A percentile compares a stretch with the other conserved stretches of the same genome.
Evolutionary conservation across 2,888 invertebrate genomes (phyloP).

Genomic region (Drosophila meridionalis): DNA sequence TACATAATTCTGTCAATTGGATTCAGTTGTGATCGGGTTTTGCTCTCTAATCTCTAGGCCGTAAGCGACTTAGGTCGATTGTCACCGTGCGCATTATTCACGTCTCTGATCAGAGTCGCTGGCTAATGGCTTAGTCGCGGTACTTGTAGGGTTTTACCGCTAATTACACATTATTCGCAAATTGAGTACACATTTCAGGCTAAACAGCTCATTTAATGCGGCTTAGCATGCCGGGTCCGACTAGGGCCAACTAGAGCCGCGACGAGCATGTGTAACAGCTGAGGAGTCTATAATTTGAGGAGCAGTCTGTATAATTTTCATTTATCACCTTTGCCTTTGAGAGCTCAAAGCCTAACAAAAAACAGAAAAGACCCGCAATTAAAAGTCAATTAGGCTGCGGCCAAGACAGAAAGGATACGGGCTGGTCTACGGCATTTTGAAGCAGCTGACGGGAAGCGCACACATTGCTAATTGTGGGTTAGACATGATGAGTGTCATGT

Average conservation of each 20-base stretch:
- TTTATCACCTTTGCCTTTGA: slow-evolving; percentile 52
- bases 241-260: slow-evolving; percentile 32
- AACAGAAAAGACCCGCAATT: slow-evolving; percentile 63
- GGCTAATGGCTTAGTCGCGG: slow-evolving; percentile 16
- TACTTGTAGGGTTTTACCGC: slow-evolving; percentile 73
- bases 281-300: slow-evolving; percentile 40
- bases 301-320: slow-evolving; percentile 49
- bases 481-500: slow-evolving; percentile 55
- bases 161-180: slow-evolving; percentile 78
- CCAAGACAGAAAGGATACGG: slow-evolving; percentile 53
- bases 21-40: neutral
- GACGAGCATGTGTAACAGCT: slow-evolving; percentile 30
- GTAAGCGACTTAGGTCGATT: slow-evolving; percentile 40
- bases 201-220: slow-evolving; percentile 37
- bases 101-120: slow-evolving; percentile 24
- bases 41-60: slow-evolving; percentile 4
- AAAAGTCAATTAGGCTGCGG: slow-evolving; percentile 70
- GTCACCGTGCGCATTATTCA: slow-evolving; percentile 44
- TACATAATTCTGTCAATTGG: neutral
- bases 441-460: slow-evolving; percentile 69
- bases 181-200: slow-evolving; percentile 55
- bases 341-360: slow-evolving; percentile 7
- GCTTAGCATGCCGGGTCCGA: slow-evolving; percentile 35
- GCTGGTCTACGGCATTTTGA: slow-evolving; percentile 35
- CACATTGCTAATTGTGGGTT: slow-evolving; percentile 76